Base-by-base conservation (phyloP, 2,888 invertebrate species). In the Alviniconcha strummeri region DNA sequence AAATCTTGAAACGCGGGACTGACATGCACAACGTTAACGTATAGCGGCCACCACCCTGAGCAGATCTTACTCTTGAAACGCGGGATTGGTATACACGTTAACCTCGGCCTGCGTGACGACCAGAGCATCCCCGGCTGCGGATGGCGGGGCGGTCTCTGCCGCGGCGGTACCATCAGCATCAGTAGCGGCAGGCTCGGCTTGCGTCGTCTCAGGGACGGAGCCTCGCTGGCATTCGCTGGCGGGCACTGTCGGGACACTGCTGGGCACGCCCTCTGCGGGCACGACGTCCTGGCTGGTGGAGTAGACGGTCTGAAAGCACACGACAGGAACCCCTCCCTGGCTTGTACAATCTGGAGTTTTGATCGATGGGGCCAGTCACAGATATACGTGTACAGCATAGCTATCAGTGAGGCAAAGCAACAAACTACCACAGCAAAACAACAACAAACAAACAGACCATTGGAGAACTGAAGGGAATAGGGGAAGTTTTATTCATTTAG, bases 51-150 rank as follows among this genome's bases (percentile, higher is more conserved):
- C 36, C 74, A 80, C 72, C 55, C 80, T 83, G 1, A 36, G 36
- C 3, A 3, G 85, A 57, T 86, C 86, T 64, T 77, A 36, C 36
- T 36, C 75, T 76, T 85, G 85, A 72, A 78, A 86, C 54, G 85
- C 86, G 64, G 84, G 76, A 81, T 86, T 86, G 80, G 64, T 56
- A 72, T 85, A 77, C 15, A 83, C 74, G 56, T 82, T 84, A 81
- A 86, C 86, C 64, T 86, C 85, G 11, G 86, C 86, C 76, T 82
- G 71, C 4, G 86, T 86, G 78, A 80, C 83, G 82, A 86, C 81
- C 76, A 81, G 15, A 72, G 15, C n/a, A 13, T 67, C 57, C 72
- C 81, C 13, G 6, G 83, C 19, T n/a, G 78, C 80, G 55, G 36
- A 55, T 36, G 85, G 67, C 13, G 67, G 75, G n/a, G 69, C 80